These are phyloP conservation scores for Motacilla tschutschensis DNA, from an alignment of 2,113 vertebrate genomes.

Conservation along the genomic window DNA sequence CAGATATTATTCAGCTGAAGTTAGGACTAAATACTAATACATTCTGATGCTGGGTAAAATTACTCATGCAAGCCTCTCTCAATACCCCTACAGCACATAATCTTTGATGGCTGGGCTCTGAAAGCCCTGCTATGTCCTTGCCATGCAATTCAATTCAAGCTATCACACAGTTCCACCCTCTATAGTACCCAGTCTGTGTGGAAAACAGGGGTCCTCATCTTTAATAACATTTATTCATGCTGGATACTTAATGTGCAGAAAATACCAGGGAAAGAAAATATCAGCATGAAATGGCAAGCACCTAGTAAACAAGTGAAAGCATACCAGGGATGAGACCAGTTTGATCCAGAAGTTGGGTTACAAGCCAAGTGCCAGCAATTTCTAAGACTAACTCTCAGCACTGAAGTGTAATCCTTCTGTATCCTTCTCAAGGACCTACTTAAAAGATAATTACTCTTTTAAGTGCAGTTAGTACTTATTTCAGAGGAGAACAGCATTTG, in stretches of 20 bases:
- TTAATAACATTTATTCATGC: background rate
- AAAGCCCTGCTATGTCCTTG: background rate
- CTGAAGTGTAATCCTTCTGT: background rate
- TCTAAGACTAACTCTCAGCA: background rate
- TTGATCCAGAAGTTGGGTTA: background rate
- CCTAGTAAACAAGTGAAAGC: background rate
- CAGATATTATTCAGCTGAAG: background rate
- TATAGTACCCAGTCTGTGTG: background rate
- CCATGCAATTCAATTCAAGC: background rate
- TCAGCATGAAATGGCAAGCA: background rate
- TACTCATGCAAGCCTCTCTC: background rate
- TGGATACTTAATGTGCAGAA: background rate
- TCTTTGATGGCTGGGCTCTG: background rate
- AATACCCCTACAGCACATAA: background rate
- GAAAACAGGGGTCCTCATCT: background rate
- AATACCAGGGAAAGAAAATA: background rate
- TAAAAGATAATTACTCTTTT: slow-evolving; percentile 3
- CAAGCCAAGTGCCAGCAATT: background rate
- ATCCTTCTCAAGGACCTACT: slow-evolving; percentile 3
- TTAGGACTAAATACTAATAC: background rate
- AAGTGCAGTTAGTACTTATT: background rate
- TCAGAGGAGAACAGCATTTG: background rate
- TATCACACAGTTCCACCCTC: background rate
- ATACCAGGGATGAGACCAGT: background rate
- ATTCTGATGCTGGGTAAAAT: background rate